phyloP scores from a whole-genome alignment of 2,888 invertebrate species.

The Thalpophila matura region DNA sequence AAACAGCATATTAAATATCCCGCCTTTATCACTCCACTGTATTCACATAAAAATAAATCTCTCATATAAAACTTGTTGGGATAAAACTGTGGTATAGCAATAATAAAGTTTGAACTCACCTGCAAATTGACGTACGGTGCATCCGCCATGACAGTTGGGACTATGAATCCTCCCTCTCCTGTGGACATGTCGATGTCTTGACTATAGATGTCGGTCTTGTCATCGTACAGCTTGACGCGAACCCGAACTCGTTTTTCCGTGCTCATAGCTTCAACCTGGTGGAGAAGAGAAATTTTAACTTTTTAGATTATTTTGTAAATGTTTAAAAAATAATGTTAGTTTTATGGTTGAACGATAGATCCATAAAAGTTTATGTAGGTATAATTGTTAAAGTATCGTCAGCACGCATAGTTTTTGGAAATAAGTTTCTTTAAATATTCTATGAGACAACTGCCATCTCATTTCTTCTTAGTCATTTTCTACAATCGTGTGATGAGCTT shows the following conservation, averaged over 20 bases:
- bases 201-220: slow-evolving; percentile 93
- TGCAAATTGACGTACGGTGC: slow-evolving; percentile 92
- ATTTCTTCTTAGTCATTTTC: too few species aligned
- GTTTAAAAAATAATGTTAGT: too few species aligned
- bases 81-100: slow-evolving; percentile 14
- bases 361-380: too few species aligned
- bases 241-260: slow-evolving; percentile 92
- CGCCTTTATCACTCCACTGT: slow-evolving; percentile 5
- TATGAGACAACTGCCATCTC: background rate
- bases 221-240: slow-evolving; percentile 92
- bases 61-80: slow-evolving; percentile 32
- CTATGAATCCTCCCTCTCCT: slow-evolving; percentile 93
- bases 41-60: slow-evolving; percentile 29
- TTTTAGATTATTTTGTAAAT: too few species aligned
- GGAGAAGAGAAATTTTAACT: background rate
- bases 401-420: too few species aligned
- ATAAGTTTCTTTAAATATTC: background rate
- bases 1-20: slow-evolving; percentile 24
- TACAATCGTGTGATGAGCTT: too few species aligned
- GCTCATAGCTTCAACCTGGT: slow-evolving; percentile 93
- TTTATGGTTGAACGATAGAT: too few species aligned
- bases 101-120: slow-evolving; percentile 78
- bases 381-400: too few species aligned
- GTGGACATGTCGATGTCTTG: slow-evolving; percentile 93
- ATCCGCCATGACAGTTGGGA: slow-evolving; percentile 93